Evolutionary conservation across 2,888 invertebrate genomes (phyloP), one percentile per base, ranked within the genome.

Genomic region (Drosophila incognita): DNA sequence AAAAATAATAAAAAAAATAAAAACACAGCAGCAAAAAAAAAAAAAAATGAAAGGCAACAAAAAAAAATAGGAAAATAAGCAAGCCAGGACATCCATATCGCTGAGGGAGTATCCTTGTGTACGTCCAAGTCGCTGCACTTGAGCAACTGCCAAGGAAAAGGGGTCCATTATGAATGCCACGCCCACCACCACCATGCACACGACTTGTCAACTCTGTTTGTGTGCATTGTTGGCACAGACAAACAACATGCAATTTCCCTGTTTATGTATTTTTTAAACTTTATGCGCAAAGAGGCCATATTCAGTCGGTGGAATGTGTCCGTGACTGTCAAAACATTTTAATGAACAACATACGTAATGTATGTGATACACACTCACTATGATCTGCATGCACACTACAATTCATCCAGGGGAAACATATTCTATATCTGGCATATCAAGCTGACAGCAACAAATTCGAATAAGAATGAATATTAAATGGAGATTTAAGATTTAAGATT

Each of bases 121-220:
- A 53, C 31, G 65, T 46, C 35, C 61, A 69, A 64, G 78, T 57
- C 62, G 61, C 64, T 78, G 76, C 79, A 77, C 77, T 77, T 66
- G 74, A 78, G 70, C 78, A 74, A 69, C 73, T 76, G 49, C 63
- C 59, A 63, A 65, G 64, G 63, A 59, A 67, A 24, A n/a, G 31
- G 71, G 36, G 58, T 64, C 54, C 49, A 71, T 72, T 71, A 56
- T 71, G 54, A 49, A 15, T 52, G 56, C 57, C 69, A 58, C 68
- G 73, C 76, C 71, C 72, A 67, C 49, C 42, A n/a, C 11, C 27
- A 56, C 18, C 27, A 38, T n/a, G 4, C 27, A n/a, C 13, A 56
- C 27, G 38, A 24, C 53, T 63, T 72, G 58, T 59, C 27, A 7
- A 24, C 59, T 46, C n/a, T 42, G 56, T 74, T 59, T 68, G 63